Evolutionary conservation across 2,113 vertebrate species (phyloP).

Genomic region (Micronycteris hirsuta): DNA sequence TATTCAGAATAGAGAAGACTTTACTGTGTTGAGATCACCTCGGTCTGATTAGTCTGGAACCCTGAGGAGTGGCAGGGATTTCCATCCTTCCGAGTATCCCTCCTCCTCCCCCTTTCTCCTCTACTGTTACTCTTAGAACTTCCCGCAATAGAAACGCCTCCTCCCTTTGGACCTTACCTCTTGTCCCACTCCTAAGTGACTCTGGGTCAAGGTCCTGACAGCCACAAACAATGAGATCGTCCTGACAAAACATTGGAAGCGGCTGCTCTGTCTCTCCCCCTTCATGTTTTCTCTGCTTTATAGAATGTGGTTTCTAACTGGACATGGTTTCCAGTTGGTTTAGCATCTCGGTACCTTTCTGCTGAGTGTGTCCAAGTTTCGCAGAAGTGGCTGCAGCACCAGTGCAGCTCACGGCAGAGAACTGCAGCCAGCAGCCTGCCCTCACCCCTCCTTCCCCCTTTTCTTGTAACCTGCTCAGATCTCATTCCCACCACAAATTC

Average conservation of each 20-base stretch:
- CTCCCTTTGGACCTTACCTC: not conserved
- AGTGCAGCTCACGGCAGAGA: fast-evolving
- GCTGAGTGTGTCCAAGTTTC: not conserved
- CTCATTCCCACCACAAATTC: not conserved
- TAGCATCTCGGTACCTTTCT: not conserved
- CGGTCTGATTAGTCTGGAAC: not conserved
- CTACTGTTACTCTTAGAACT: not conserved
- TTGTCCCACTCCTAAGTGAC: not conserved
- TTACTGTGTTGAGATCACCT: not conserved
- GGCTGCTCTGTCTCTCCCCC: not conserved
- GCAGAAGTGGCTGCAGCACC: too few species aligned
- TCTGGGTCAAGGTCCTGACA: not conserved
- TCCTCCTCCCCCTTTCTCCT: not conserved
- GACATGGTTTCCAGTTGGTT: not conserved
- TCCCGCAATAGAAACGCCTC: not conserved
- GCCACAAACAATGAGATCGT: not conserved
- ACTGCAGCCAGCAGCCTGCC: too few species aligned
- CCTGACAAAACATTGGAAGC: not conserved
- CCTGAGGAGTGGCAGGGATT: not conserved
- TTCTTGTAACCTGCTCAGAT: not conserved
- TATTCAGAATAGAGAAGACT: not conserved
- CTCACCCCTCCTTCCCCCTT: too few species aligned
- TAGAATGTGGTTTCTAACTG: not conserved
- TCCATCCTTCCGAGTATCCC: not conserved
- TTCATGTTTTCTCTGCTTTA: not conserved